Base-by-base conservation (phyloP, 2,888 invertebrate species). In the Cephus pulcher region DNA sequence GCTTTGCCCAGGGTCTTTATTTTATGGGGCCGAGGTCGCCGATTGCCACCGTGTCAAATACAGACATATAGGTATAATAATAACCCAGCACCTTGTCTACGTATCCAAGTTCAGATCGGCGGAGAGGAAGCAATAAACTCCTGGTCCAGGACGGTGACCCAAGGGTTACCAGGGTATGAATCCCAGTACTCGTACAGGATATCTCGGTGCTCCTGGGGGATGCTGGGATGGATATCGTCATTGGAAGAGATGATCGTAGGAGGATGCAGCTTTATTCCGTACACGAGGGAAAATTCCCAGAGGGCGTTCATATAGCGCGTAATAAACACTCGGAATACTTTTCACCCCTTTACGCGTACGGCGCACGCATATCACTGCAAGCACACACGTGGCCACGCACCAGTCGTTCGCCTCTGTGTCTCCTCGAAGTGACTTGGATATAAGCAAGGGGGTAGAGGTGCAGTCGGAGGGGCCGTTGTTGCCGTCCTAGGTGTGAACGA, bases 401-500 rank as follows among this genome's bases (percentile, higher is more conserved):
- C 23, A 56, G 23, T 40, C 40, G 40, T 2, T 40, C 37, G 37
- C 37, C 12, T 40, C 15, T 23, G 23, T 23, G 23, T 56, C 34
- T 9, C 40, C 40, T 23, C 56, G 23, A 23, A 56, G 56, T 6
- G 23, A 56, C 56, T 56, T 9, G 56, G 56, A 56, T 56, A 9
- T 9, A 23, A 76, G 76, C 37, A 30, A 32, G 35, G 23, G 12
- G 12, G 4, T 12, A 68, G 12, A 35, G 69, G 56, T 11, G 33
- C 33, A 34, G 33, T n/a, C 30, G 37, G 76, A 73, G 75, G 78
- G 79, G 75, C 40, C 35, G 80, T 79, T 76, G 78, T 73, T 73
- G 79, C 78, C 32, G 73, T 56, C 30, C 74, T 87, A 90, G 90
- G 90, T 90, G 90, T 90, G 90, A 90, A 90, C 84, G 90, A 90